Evolutionary conservation across 2,888 invertebrate genomes (phyloP).

Genomic region (Lepidochitona cinerea): DNA sequence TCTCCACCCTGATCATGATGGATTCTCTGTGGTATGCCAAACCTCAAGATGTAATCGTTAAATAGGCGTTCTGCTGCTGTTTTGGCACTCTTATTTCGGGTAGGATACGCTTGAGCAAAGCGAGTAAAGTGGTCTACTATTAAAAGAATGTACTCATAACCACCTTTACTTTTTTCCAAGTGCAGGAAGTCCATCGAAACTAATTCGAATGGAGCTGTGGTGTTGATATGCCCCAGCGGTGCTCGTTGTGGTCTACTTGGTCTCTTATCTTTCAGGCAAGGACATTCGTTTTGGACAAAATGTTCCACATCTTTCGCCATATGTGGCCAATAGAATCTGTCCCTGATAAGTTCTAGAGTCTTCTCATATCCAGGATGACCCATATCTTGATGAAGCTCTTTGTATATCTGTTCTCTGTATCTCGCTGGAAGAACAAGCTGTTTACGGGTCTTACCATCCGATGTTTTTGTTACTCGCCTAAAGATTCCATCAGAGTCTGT

Average conservation of each 20-base stretch:
- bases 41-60: neutral
- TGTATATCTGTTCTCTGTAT: neutral
- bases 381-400: conserved; percentile 8
- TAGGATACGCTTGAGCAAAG: conserved; percentile 14
- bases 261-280: conserved; percentile 1
- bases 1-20: conserved; percentile 4
- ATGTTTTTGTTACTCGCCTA: neutral
- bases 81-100: conserved; percentile 2
- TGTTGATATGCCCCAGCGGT: conserved; percentile 2
- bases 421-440: conserved; percentile 6
- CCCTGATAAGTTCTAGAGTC: neutral
- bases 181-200: conserved; percentile 16
- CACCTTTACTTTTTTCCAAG: conserved; percentile 13
- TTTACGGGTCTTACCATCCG: neutral
- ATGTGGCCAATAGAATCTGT: conserved; percentile 10
- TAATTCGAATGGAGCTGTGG: conserved; percentile 12
- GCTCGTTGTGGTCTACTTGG: neutral
- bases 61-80: neutral
- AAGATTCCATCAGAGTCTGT: conserved; percentile 11
- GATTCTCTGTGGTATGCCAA: conserved; percentile 2
- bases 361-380: conserved; percentile 2
- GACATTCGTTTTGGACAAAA: neutral
- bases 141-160: conserved; percentile 16
- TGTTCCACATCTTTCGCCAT: conserved; percentile 1
- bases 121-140: conserved; percentile 17